Percentiles rank a stretch among this genome's conserved stretches.
Evolutionary conservation across 1,140 invertebrate species (phyloP).

Genomic region (Lepidurus couesii): DNA sequence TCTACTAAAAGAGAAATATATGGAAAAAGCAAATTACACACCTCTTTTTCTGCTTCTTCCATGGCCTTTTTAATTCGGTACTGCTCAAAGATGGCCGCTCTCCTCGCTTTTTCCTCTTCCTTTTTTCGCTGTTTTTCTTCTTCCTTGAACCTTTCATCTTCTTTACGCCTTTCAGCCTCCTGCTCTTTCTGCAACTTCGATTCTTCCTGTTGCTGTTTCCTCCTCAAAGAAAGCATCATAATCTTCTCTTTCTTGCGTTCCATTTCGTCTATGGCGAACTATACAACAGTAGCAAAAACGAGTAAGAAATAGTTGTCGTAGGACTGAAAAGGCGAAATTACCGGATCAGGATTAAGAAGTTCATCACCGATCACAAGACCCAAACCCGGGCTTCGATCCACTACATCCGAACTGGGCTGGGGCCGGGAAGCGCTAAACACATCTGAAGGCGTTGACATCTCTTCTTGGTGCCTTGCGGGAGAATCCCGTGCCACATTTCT

Average conservation of each 20-base stretch:
- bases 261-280: conserved; percentile 79
- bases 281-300: not conserved
- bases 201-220: conserved; percentile 83
- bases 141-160: conserved; percentile 72
- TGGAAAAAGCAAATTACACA: conserved; percentile 41
- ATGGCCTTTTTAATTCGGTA: conserved; percentile 91
- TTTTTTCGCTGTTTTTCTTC: conserved; percentile 80
- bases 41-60: conserved; percentile 84
- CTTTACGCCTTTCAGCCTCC: conserved; percentile 68
- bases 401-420: conserved; percentile 34
- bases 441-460: conserved; percentile 9
- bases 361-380: conserved; percentile 65
- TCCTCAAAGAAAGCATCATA: conserved; percentile 74
- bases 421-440: conserved; percentile 8
- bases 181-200: conserved; percentile 74
- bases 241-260: conserved; percentile 83
- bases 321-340: conserved; percentile 44
- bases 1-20: not conserved
- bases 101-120: conserved; percentile 78
- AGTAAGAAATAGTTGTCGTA: not conserved
- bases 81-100: conserved; percentile 84
- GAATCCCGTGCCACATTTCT: conserved; percentile 31
- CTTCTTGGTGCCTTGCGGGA: conserved; percentile 27
- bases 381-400: conserved; percentile 43
- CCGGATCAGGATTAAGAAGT: conserved; percentile 59